Evolutionary conservation across 2,888 invertebrate species (phyloP), one percentile per base, ranked within the genome.

Genomic region (Agrochola lota): DNA sequence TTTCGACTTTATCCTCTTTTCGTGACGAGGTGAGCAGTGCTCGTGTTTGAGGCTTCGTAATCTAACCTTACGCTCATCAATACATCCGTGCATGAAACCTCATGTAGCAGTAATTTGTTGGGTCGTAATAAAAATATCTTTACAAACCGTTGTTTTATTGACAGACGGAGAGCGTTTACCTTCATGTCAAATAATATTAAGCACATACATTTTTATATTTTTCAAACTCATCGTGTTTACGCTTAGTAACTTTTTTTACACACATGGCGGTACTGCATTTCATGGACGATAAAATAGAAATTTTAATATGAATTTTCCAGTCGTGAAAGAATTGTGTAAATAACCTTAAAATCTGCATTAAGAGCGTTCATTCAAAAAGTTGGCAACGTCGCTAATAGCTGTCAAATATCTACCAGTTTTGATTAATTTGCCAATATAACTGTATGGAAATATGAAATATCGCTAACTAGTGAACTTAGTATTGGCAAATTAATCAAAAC

Each of bases 1-100:
- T 78, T 71, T 71, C 60, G 15, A 70, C 40, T 67, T 80, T 67
- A 62, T 78, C 46, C 78, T 66, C 66, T 71, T 71, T 49, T 59
- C 52, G n/a, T 66, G 77, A 40, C 15, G 64, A 70, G 60, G 69
- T 66, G 59, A 66, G 69, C 59, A 66, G 55, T 15, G 62, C 20
- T 63, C 57, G 17, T 64, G 43, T 62, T 49, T n/a, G 55, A 49
- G 40, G 66, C 55, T 52, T 57, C 49, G 26, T 20, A 26, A 35
- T 66, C 66, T 70, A 77, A 83, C 17, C 30, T 70, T 55, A 40
- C 35, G 35, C 15, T 77, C 63, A 60, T 70, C 46, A 78, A 72
- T 67, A 67, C 55, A 49, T n/a, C 35, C 43, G 35, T 55, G 83
- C 35, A 55, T 55, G 59, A 30, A 55, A 66, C n/a, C 30, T 57